These are phyloP conservation scores for Campoletis sonorensis DNA, from an alignment of 1,140 invertebrate genomes.

Conservation along the genomic window DNA sequence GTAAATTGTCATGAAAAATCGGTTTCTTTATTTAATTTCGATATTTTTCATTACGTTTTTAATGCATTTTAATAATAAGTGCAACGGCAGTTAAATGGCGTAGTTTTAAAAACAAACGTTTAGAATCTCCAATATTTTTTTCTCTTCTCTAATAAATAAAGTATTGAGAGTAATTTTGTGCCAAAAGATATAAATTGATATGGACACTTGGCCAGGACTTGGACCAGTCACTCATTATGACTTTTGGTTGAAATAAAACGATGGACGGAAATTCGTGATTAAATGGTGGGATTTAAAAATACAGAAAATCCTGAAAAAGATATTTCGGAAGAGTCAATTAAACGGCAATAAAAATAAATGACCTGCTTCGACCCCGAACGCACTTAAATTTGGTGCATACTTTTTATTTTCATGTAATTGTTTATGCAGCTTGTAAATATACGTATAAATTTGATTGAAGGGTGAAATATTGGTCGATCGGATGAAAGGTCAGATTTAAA, in stretches of 20 bases:
- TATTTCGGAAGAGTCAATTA: neutral
- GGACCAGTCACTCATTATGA: neutral
- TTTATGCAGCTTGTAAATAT: neutral
- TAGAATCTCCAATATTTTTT: too few species aligned
- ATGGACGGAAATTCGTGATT: neutral
- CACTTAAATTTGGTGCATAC: neutral
- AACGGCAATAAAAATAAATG: too few species aligned
- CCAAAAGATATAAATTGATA: too few species aligned
- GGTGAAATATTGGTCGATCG: neutral
- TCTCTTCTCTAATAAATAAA: neutral
- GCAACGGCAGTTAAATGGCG: too few species aligned
- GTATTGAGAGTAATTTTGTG: neutral
- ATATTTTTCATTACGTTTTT: too few species aligned
- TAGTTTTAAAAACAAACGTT: too few species aligned
- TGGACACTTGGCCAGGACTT: too few species aligned
- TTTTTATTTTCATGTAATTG: neutral
- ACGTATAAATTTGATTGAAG: neutral
- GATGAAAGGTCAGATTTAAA: slow-evolving; percentile 41
- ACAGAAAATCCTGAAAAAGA: neutral
- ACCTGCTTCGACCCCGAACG: too few species aligned
- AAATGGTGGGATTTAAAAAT: neutral
- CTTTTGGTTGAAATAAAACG: neutral
- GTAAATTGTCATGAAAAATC: too few species aligned
- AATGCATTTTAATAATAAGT: too few species aligned
- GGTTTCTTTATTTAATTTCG: too few species aligned